phyloP scores from a whole-genome alignment of 2,797 vertebrate genomes.

The Hipposideros larvatus region DNA sequence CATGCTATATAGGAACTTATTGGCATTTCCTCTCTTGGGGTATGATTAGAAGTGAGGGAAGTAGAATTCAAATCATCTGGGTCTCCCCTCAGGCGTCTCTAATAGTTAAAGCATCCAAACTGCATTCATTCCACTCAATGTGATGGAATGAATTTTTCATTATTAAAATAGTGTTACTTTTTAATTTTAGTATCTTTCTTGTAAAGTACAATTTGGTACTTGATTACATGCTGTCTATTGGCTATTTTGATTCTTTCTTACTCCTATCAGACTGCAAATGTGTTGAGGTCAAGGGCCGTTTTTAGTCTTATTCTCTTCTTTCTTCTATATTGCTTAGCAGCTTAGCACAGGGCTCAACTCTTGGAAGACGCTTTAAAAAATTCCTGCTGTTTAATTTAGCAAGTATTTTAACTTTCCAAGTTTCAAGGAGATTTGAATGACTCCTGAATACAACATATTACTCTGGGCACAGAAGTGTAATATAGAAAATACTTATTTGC shows the following conservation, averaged over 20 bases:
- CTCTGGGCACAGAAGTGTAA: background rate
- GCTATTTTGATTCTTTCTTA: background rate
- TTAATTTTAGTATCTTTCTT: background rate
- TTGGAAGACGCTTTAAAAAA: background rate
- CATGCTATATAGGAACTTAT: background rate
- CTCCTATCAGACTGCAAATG: background rate
- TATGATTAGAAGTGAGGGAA: background rate
- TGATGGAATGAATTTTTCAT: slow-evolving; percentile 13
- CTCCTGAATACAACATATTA: background rate
- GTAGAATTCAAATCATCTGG: background rate
- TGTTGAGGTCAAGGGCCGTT: background rate
- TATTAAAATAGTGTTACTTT: slow-evolving; percentile 13
- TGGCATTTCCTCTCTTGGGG: background rate
- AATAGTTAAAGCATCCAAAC: background rate
- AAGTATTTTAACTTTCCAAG: slow-evolving; percentile 53
- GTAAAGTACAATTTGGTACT: background rate
- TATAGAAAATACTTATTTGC: background rate
- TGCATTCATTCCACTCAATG: background rate
- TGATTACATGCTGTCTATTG: background rate
- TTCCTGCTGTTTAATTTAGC: slow-evolving; percentile 1
- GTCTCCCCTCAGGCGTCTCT: background rate
- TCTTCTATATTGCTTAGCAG: background rate
- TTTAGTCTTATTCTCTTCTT: background rate
- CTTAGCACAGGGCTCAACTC: background rate
- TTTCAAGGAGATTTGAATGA: slow-evolving; percentile 35